Evolutionary conservation across 1,140 invertebrate species (phyloP), one percentile per base, ranked within the genome.

Genomic region (Sipha flava): DNA sequence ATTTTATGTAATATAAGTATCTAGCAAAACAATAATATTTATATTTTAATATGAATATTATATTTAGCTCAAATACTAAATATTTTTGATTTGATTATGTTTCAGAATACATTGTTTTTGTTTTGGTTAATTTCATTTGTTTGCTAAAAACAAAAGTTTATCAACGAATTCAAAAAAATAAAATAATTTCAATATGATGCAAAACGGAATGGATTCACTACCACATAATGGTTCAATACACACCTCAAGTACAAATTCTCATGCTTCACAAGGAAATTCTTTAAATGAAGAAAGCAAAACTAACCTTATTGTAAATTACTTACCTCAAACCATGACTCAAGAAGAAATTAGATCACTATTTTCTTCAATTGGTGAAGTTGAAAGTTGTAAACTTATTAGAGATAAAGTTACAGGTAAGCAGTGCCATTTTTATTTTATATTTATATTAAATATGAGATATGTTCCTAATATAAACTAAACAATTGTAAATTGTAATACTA

Each of bases 281-380:
- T 88, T 87, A 79, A 90, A 91, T 83, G 94, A 96, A 87, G 95
- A 97, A 86, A 95, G 93, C 81, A 98, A 98, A 88, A 97, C 95
- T 68, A 99, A 99, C 88, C 90, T 99, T 81, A 99, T 99, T 85
- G 97, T 99, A 82, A 99, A 99, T 87, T 99, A 99, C 87, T 89
- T 99, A 84, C 98, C 98, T 64, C 98, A 99, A 88, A 98, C 94
- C 79, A 99, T 99, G 98, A 98, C 96, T 34, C 98, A 99, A 87
- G 98, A 99, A 86, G 97, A 99, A 86, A 98, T 99, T 81, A 90
- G 96, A 80, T 96, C 95, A 62, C 89, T 99, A 62, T 99, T 99
- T 87, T 95, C 95, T 21, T 97, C 94, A 84, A 98, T 99, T 85
- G 98, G 98, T 57, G 97, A 99, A 86, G 95, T 99, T 70, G 98